Base-by-base conservation (phyloP, 2,888 invertebrate species). In the Drosophila kanekoi region DNA sequence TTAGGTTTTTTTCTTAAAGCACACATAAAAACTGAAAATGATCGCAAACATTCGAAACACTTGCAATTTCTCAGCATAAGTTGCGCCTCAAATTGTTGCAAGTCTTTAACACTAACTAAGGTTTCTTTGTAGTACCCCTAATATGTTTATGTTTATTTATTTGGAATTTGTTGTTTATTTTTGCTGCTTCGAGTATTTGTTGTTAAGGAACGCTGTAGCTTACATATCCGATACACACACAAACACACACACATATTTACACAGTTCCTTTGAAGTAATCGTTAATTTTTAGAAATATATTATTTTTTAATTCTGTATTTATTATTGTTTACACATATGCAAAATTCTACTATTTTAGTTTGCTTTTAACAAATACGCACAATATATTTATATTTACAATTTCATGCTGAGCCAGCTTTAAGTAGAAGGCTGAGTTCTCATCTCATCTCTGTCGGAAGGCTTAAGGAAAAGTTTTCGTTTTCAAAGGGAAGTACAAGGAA, bases 41-140 rank as follows among this genome's bases (percentile, higher is more conserved):
- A 60, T 64, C 58, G 49, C 44, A 73, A 78, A 59, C 45, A 23
- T 52, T 45, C 20, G 37, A 47, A 52, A 47, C 59, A 51, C 40
- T 37, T 47, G 11, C n/a, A 10, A 23, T 41, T 20, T 16, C 28
- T 57, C 43, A 57, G 51, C 20, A 38, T 45, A 47, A 60, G 37
- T 59, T 66, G 53, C 49, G 47, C 58, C 70, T 69, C 59, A 44
- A 66, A 70, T 77, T 65, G 32, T 44, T 54, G 59, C 60, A 69
- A 72, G 77, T 77, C 62, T 59, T 80, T 73, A 68, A 71, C 76
- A 69, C 81, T 83, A 83, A 56, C 76, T 83, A 76, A 64, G 47
- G 18, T 69, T 63, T 62, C 44, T 48, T 43, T 59, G 38, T 37
- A 10, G 20, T 23, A 20, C 16, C 13, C 16, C 13, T 28, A 28